Percentiles rank a stretch among this genome's conserved stretches.
These are phyloP conservation scores for Parapsyche elsis DNA, from an alignment of 1,140 invertebrate genomes.

Conservation along the genomic window DNA sequence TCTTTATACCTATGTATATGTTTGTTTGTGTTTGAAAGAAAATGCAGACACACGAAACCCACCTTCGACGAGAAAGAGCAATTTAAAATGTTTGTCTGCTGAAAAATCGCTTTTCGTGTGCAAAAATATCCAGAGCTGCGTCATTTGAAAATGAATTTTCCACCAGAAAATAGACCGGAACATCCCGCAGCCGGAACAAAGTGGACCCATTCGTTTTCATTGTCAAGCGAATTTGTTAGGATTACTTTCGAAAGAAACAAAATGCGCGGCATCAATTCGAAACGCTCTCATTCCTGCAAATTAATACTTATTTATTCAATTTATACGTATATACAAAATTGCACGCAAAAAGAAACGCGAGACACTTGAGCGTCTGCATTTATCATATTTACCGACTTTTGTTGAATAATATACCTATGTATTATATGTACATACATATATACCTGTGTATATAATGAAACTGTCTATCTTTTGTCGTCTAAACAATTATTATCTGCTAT, in stretches of 20 bases:
- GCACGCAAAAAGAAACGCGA: no score
- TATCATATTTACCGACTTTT: no score
- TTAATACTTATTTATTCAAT: no score
- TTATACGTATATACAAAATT: no score
- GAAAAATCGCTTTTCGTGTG: neutral
- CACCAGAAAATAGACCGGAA: neutral
- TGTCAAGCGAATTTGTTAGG: conserved; percentile 14
- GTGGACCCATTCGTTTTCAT: conserved; percentile 8
- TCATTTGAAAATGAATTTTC: conserved; percentile 15
- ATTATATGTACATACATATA: no score
- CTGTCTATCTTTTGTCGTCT: neutral
- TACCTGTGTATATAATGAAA: no score
- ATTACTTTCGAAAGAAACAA: conserved; percentile 9
- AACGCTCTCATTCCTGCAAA: neutral
- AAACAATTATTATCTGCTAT: conserved; percentile 22
- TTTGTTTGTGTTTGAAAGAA: neutral
- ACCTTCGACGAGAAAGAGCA: neutral
- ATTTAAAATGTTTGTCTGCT: neutral
- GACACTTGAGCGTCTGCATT: no score
- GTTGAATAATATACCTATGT: no score
- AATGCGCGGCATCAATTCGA: neutral
- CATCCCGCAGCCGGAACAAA: neutral
- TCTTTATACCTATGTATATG: neutral
- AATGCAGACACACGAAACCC: neutral
- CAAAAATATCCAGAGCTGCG: neutral